Evolutionary conservation across 2,797 vertebrate species (phyloP).

Genomic region (Artibeus lituratus): DNA sequence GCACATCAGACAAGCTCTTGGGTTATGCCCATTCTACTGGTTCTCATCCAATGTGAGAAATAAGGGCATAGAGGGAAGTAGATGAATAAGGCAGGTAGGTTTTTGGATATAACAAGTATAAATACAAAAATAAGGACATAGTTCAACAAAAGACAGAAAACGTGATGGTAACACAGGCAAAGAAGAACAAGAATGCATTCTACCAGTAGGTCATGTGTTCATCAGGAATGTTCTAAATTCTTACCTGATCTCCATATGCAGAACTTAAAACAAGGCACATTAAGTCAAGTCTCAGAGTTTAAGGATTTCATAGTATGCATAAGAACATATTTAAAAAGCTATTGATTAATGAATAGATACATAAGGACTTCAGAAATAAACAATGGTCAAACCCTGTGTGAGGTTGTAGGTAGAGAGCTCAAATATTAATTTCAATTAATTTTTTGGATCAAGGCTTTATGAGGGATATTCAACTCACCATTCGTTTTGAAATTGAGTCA

Average conservation of each 20-base stretch:
- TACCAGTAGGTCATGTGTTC: not conserved
- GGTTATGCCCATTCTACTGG: too few species aligned
- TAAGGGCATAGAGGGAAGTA: not conserved
- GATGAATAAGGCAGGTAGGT: not conserved
- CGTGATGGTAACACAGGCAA: not conserved
- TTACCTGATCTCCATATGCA: not conserved
- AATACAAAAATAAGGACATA: not conserved
- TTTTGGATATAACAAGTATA: not conserved
- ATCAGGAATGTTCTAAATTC: not conserved
- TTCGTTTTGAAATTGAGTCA: conserved; percentile 46
- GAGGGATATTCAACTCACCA: not conserved
- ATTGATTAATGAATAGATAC: not conserved
- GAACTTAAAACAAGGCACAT: not conserved
- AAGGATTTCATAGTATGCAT: not conserved
- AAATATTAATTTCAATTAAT: not conserved
- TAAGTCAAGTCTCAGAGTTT: not conserved
- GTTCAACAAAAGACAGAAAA: not conserved
- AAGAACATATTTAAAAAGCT: not conserved
- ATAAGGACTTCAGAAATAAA: not conserved
- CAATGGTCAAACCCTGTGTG: not conserved
- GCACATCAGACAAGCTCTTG: not conserved
- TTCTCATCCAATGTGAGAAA: not conserved
- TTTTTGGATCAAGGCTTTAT: not conserved
- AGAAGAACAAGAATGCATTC: not conserved
- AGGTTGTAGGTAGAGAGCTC: not conserved